Evolutionary conservation across 2,797 vertebrate genomes (phyloP), one percentile per base, ranked within the genome.

Genomic region (Xenopus petersii): DNA sequence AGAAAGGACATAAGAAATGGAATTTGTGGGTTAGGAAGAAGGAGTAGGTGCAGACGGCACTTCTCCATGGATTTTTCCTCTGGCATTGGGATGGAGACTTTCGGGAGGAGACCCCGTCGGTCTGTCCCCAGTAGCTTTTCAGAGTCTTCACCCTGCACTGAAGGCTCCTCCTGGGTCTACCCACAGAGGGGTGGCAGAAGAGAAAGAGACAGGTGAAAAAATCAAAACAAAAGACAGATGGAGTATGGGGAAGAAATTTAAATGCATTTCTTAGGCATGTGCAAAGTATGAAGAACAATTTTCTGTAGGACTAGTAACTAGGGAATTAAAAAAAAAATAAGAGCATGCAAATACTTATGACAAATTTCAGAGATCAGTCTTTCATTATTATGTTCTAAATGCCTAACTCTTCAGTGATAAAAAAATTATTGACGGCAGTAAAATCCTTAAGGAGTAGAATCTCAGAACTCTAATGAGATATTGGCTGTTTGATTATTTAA

Each of bases 181-280:
- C 91, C 93, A 91, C 84, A 74, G 84, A 89, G 89, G 84, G 87
- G 92, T 87, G 93, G 92, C 91, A 92, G 95, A 92, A 96, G 91
- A 96, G 90, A 96, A 94, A 95, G 90, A 96, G 88, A 94, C 92
- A 93, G 90, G 91, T 95, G 91, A 95, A 94, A 78, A 49, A 93
- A 89, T 92, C 89, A 94, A 92, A 91, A 87, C 92, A 91, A 91
- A 91, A 90, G 77, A 88, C 70, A 88, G 84, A 87, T 85, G 85
- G 88, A 65, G 56, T 49, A 79, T 74, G 48, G 54, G 59, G 66
- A 10, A 67, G 69, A 59, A 70, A 64, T 64, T 48, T 54, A 64
- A 75, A 70, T 75, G 30, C 42, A 61, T 24, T 36, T 63, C 48
- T 64, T 69, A 80, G 74, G 90, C 87, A 88, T 91, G 89, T 91